phyloP scores from a whole-genome alignment of 2,113 vertebrate genomes.

The Abramis brama region DNA sequence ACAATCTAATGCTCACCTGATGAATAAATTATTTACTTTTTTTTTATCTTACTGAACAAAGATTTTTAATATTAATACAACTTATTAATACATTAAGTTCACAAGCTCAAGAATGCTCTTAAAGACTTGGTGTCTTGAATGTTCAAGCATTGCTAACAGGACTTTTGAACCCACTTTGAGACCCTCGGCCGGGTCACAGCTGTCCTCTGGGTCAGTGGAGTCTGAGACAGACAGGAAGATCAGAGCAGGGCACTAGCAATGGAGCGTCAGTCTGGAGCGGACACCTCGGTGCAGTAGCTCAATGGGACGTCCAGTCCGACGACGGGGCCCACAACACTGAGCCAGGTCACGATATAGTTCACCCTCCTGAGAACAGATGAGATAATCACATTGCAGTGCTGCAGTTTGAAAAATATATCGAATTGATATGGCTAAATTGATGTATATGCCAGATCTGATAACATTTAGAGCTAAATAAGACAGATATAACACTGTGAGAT shows the following conservation, averaged over 20 bases:
- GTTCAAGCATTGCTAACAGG: background rate
- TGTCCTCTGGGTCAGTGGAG: background rate
- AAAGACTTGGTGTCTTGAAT: background rate
- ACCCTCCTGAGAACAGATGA: slow-evolving; percentile 61
- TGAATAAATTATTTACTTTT: background rate
- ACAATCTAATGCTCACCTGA: background rate
- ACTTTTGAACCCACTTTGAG: background rate
- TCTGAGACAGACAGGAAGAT: background rate
- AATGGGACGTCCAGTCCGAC: slow-evolving; percentile 75
- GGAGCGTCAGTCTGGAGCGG: slow-evolving; percentile 27
- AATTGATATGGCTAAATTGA: background rate
- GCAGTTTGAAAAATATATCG: background rate
- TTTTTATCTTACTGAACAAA: background rate
- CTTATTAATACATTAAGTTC: background rate
- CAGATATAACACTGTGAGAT: background rate
- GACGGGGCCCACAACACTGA: slow-evolving; percentile 76
- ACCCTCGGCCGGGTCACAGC: background rate
- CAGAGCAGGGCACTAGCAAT: background rate
- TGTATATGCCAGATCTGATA: background rate
- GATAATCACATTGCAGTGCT: background rate
- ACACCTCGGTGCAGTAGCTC: slow-evolving; percentile 61
- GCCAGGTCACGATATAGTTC: slow-evolving; percentile 77
- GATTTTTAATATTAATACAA: background rate
- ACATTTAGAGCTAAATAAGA: background rate
- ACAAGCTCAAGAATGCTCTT: background rate